These are phyloP conservation scores for Mormyrus proboscirostris DNA, from an alignment of 2,797 vertebrate genomes.

Conservation along the genomic window DNA sequence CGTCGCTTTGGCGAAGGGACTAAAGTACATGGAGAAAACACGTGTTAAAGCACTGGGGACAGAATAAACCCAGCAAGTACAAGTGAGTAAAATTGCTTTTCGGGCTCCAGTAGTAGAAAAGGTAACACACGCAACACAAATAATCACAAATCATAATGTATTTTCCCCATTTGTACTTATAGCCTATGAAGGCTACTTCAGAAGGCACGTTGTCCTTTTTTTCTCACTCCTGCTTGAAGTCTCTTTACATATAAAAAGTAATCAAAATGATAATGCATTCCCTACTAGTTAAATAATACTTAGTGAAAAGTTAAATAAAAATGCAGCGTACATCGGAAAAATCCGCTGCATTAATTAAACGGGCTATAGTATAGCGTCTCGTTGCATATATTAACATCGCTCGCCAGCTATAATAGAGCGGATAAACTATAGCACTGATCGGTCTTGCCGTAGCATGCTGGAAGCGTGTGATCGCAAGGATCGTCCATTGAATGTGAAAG, in stretches of 20 bases:
- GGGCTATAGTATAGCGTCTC: not conserved
- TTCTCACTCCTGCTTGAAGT: not conserved
- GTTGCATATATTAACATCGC: not conserved
- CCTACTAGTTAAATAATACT: not conserved
- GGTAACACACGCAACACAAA: not conserved
- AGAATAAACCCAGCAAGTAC: not conserved
- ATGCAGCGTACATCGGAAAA: not conserved
- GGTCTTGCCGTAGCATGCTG: conserved; percentile 37
- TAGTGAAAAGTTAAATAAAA: not conserved
- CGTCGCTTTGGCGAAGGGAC: not conserved
- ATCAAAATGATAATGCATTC: not conserved
- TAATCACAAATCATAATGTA: not conserved
- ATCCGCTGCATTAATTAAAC: not conserved
- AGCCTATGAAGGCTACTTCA: not conserved
- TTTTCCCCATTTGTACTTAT: not conserved
- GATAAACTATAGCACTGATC: not conserved
- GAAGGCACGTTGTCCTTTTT: not conserved
- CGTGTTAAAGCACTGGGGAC: not conserved
- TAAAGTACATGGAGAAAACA: not conserved
- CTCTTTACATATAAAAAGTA: not conserved
- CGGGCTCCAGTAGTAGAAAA: not conserved
- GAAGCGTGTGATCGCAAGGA: conserved; percentile 22
- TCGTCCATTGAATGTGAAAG: conserved; percentile 32
- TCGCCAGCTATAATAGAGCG: not conserved
- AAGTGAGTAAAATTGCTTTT: not conserved